phyloP scores from a whole-genome alignment of 1,140 invertebrate species.

The Drepana arcuata region DNA sequence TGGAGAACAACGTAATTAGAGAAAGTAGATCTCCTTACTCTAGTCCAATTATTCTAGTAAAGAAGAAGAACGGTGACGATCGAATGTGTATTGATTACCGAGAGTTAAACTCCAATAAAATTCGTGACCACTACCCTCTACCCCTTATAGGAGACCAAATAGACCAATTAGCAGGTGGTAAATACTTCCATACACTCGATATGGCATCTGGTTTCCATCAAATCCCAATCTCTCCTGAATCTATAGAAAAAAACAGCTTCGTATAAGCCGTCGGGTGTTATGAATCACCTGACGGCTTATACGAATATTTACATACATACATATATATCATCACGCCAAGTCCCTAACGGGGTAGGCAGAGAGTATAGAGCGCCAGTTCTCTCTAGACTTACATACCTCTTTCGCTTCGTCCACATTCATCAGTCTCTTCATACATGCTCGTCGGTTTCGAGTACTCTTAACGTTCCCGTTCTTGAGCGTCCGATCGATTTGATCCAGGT shows the following conservation, averaged over 20 bases:
- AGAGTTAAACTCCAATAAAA: neutral
- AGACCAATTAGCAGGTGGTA: neutral
- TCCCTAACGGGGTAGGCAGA: too few species aligned
- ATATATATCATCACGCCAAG: too few species aligned
- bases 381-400: too few species aligned
- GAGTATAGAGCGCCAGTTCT: too few species aligned
- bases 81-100: neutral
- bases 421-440: too few species aligned
- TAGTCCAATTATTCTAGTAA: neutral
- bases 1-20: neutral
- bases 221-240: neutral
- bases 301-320: neutral
- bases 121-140: neutral
- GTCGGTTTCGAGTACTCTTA: too few species aligned
- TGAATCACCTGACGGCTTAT: neutral
- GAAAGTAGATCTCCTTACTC: neutral
- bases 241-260: neutral
- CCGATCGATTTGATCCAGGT: too few species aligned
- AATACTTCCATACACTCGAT: neutral
- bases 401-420: too few species aligned
- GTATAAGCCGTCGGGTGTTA: neutral
- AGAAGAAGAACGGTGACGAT: neutral
- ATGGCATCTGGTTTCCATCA: neutral
- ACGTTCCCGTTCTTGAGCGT: too few species aligned
- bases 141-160: neutral